Evolutionary conservation across 1,140 invertebrate genomes (phyloP).

Genomic region (Drosophila orena): DNA sequence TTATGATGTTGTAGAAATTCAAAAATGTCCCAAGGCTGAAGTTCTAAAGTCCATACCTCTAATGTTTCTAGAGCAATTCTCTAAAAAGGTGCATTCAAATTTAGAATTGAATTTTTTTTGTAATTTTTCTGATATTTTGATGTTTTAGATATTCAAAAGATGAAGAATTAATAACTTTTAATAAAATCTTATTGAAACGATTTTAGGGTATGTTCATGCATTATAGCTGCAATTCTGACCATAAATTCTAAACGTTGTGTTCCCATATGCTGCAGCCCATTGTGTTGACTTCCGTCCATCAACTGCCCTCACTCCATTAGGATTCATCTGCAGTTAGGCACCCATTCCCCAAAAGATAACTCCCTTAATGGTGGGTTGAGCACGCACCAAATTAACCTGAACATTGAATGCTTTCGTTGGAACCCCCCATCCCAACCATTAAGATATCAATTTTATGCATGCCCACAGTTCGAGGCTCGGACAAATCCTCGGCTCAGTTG

Average conservation of each 20-base stretch:
- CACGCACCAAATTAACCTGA: conserved; percentile 55
- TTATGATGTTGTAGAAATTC: no score
- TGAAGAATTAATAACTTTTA: no score
- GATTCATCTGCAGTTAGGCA: conserved; percentile 16
- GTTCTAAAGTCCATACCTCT: no score
- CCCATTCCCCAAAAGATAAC: conserved; percentile 29
- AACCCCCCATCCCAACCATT: conserved; percentile 31
- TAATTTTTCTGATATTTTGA: no score
- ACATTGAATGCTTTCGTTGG: conserved; percentile 25
- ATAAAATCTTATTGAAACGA: no score
- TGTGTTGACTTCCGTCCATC: conserved; percentile 22
- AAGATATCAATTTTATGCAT: conserved; percentile 71
- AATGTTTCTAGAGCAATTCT: no score
- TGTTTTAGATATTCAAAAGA: no score
- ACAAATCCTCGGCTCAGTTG: conserved; percentile 49
- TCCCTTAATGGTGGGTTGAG: conserved; percentile 44
- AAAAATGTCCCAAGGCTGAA: no score
- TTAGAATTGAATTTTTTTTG: no score
- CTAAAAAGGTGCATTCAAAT: no score
- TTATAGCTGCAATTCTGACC: not conserved
- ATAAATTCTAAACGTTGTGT: not conserved
- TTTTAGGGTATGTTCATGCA: not conserved
- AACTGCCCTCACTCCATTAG: conserved; percentile 18
- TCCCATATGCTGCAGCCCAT: conserved; percentile 6
- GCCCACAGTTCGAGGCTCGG: conserved; percentile 49